Conservation (phyloP, 2,888 invertebrate species). For the Zygaena filipendulae region DNA sequence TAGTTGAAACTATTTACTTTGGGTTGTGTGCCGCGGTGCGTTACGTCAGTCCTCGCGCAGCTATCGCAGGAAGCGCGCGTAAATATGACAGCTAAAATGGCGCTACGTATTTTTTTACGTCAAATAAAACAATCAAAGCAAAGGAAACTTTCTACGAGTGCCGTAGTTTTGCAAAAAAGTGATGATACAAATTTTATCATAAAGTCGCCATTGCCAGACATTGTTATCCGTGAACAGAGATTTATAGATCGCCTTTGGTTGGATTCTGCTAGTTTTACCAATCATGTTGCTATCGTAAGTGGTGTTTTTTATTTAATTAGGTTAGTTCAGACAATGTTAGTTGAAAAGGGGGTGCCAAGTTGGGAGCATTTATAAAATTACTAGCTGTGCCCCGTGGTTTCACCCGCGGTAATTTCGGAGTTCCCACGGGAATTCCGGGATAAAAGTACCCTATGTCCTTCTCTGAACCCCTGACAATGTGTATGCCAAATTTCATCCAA, state of each 20-base stretch:
- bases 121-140: constrained; percentile 41
- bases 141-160: constrained; percentile 36
- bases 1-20: too few species aligned
- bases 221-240: constrained; percentile 35
- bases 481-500: too few species aligned
- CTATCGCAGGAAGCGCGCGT: constrained; percentile 30
- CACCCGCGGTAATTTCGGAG: too few species aligned
- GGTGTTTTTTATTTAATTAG: constrained; percentile 4
- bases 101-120: constrained; percentile 42
- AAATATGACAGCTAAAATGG: constrained; percentile 30
- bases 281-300: constrained; percentile 52
- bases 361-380: too few species aligned
- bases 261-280: constrained; percentile 31
- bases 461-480: too few species aligned
- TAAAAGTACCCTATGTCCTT: too few species aligned
- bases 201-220: constrained; percentile 38
- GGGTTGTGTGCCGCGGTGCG: too few species aligned
- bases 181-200: constrained; percentile 43
- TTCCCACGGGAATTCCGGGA: too few species aligned
- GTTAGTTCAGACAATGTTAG: constrained; percentile 1
- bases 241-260: constrained; percentile 44
- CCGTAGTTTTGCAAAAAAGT: constrained; percentile 24
- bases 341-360: too few species aligned
- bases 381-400: too few species aligned
- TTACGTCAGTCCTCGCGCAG: too few species aligned